These are phyloP conservation scores for Bugulina stolonifera DNA, from an alignment of 2,888 invertebrate genomes.

Conservation along the genomic window DNA sequence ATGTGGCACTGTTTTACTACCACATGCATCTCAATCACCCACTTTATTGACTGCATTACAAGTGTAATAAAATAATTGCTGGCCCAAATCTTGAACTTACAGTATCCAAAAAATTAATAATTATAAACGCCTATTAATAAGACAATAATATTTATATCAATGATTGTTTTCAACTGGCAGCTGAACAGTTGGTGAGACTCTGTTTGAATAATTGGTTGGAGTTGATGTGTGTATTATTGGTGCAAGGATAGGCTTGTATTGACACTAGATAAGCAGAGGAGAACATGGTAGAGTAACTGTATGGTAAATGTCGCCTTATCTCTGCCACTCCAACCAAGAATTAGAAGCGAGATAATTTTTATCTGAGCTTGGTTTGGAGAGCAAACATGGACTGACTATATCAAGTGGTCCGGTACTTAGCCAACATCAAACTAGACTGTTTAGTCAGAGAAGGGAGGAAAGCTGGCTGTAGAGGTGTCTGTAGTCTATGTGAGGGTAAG, in stretches of 20 bases:
- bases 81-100: not conserved
- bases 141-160: too few species aligned
- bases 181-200: too few species aligned
- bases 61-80: not conserved
- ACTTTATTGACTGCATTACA: not conserved
- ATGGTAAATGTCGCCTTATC: not conserved
- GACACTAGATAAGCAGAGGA: constrained; percentile 11
- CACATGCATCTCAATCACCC: not conserved
- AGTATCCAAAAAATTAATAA: too few species aligned
- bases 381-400: constrained; percentile 19
- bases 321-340: constrained; percentile 23
- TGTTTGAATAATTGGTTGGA: too few species aligned
- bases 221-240: too few species aligned
- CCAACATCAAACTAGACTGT: too few species aligned
- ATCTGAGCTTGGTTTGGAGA: constrained; percentile 14
- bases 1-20: not conserved
- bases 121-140: too few species aligned
- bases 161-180: not conserved
- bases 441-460: too few species aligned
- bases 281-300: not conserved
- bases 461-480: too few species aligned
- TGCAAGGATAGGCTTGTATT: constrained; percentile 13
- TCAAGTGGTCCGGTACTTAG: constrained; percentile 18
- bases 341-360: constrained; percentile 11
- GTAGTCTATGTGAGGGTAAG: too few species aligned